Evolutionary conservation across 2,888 invertebrate species (phyloP), one percentile per base, ranked within the genome.

Genomic region (Zeuzera pyrina): DNA sequence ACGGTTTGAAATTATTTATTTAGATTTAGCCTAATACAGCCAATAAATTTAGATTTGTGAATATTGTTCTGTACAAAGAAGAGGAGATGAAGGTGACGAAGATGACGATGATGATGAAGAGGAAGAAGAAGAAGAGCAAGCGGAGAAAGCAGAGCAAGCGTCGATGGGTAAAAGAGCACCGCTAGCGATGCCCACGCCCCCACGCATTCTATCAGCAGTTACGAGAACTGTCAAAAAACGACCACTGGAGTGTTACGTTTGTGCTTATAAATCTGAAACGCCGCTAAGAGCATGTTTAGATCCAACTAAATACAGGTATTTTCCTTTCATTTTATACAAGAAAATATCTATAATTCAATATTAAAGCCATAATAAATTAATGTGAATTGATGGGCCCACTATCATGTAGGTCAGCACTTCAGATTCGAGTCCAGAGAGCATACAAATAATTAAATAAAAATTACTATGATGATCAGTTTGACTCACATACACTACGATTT

Each of bases 211-310:
- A 8, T 7, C 50, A 1, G 38, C 54, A 2, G 44, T 52, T 3
- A 63, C 67, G 0, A 51, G 71, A 19, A 69, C 71, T 0, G 38
- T 50, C 1, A 70, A 65, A 31, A 64, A 52, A 35, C 51, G 66
- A 2, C 73, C 77, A 0, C 41, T 81, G 3, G 81, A 81, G 45
- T 83, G 81, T 45, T 83, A 68, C 35, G 69, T 74, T 1, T 83
- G 81, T 31, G 67, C 70, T 2, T 81, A 62, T 40, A 81, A 76
- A 38, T 45, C 63, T 1, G 78, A 77, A 16, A 61, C 64, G 1
- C 66, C 66, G 3, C 35, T 72, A 1, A 57, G 61, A 38, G 63
- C 74, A 0, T 83, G 81, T 31, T 41, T 83, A 39, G 81, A 83
- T 47, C 81, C 81, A 3, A 57, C 65, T 1, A 79, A 78, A 50